phyloP scores from a whole-genome alignment of 2,113 vertebrate species.

The Apodemus sylvaticus region DNA sequence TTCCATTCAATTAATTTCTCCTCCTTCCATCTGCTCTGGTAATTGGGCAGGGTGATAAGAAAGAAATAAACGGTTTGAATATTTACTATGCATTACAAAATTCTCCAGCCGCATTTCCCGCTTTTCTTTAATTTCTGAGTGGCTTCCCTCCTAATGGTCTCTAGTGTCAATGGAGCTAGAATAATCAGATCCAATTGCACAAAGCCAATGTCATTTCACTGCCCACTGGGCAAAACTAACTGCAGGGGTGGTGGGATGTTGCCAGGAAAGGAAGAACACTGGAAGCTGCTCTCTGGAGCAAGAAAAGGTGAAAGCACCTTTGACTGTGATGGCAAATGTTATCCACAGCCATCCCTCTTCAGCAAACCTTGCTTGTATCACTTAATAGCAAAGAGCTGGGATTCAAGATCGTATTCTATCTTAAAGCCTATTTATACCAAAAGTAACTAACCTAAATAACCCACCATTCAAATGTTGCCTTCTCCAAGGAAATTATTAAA shows the following conservation, averaged over 20 bases:
- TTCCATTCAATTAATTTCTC: slow-evolving; percentile 38
- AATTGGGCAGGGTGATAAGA: slow-evolving; percentile 31
- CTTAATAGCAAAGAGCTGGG: neutral
- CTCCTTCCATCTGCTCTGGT: slow-evolving; percentile 28
- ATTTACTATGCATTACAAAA: neutral
- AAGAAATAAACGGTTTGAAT: slow-evolving; percentile 11
- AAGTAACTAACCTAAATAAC: neutral
- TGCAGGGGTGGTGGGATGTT: neutral
- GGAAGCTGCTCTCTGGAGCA: neutral
- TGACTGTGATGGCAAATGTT: slow-evolving; percentile 60
- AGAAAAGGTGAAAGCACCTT: neutral
- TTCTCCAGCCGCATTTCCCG: neutral
- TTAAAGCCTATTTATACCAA: neutral
- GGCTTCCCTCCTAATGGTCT: slow-evolving; percentile 6
- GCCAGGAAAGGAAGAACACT: neutral
- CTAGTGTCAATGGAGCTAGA: neutral
- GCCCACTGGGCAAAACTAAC: slow-evolving; percentile 45
- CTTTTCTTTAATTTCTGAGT: slow-evolving; percentile 37
- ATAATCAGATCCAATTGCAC: neutral
- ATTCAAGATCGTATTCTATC: neutral
- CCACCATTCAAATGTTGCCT: neutral
- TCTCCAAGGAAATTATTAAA: neutral
- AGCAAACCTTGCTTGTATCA: neutral
- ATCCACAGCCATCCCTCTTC: neutral
- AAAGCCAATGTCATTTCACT: slow-evolving; percentile 2